These are phyloP conservation scores for Sphaeramia orbicularis DNA, from an alignment of 2,797 vertebrate species.

Conservation along the genomic window DNA sequence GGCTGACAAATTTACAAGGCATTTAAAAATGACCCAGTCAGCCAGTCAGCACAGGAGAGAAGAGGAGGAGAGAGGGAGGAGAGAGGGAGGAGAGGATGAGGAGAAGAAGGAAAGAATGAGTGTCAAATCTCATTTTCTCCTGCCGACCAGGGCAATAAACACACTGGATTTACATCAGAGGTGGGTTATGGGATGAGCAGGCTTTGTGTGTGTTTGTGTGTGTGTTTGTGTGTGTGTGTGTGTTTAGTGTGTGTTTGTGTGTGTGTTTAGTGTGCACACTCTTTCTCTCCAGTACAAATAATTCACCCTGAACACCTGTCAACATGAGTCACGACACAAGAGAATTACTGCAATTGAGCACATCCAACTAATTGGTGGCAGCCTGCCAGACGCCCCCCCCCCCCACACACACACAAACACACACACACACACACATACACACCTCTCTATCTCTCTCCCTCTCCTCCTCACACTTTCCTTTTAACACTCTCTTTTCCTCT, in stretches of 20 bases:
- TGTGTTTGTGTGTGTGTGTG: no score
- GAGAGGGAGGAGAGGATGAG: no score
- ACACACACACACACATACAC: no score
- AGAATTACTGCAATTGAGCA: constrained; percentile 88
- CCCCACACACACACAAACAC: background rate
- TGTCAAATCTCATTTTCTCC: constrained; percentile 79
- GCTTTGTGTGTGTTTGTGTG: constrained; percentile 20
- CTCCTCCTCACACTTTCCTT: constrained; percentile 16
- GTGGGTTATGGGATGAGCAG: constrained; percentile 58
- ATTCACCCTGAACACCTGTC: constrained; percentile 85
- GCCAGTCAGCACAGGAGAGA: constrained; percentile 58
- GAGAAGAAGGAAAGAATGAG: constrained; percentile 66
- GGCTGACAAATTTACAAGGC: constrained; percentile 86
- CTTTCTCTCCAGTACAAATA: constrained; percentile 65
- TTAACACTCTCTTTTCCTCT: constrained; percentile 22
- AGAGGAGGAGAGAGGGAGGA: constrained; percentile 40
- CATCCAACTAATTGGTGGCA: constrained; percentile 91
- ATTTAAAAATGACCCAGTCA: constrained; percentile 84
- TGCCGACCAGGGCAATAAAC: constrained; percentile 75
- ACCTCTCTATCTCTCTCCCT: background rate
- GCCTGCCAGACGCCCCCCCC: constrained; percentile 75
- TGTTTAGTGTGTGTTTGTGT: no score
- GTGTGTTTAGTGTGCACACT: constrained; percentile 55
- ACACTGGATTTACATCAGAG: constrained; percentile 78
- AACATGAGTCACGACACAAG: constrained; percentile 82